phyloP scores from a whole-genome alignment of 2,888 invertebrate genomes.

The Dryadula phaetusa region DNA sequence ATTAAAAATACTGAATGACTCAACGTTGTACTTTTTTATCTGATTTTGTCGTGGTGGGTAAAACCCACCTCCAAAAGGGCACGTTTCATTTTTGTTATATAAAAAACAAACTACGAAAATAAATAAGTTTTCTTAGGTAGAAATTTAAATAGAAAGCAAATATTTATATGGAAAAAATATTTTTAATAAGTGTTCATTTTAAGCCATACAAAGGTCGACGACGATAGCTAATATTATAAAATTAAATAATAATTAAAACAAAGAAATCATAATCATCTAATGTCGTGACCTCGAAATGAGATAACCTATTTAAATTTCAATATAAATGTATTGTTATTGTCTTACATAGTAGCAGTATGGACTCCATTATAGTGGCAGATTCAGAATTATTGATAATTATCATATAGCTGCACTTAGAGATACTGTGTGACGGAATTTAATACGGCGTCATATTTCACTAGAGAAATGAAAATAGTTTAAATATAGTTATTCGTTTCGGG shows the following conservation, averaged over 20 bases:
- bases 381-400: not conserved
- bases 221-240: conserved; percentile 13
- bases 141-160: no score
- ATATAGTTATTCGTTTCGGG: no score
- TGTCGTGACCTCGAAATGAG: conserved; percentile 19
- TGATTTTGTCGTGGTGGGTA: no score
- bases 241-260: conserved; percentile 25
- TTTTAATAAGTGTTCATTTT: not conserved
- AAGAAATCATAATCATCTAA: conserved; percentile 17
- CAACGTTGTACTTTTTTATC: no score
- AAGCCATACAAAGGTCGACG: not conserved
- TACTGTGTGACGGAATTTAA: no score
- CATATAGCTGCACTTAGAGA: no score
- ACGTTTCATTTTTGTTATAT: no score
- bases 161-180: not conserved
- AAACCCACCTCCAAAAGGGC: no score
- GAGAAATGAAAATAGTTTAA: no score
- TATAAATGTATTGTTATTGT: conserved; percentile 8
- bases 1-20: conserved; percentile 7
- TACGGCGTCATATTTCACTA: no score
- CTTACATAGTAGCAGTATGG: not conserved
- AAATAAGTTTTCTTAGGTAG: no score
- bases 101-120: no score
- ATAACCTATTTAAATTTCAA: conserved; percentile 23
- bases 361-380: not conserved